Percentiles rank a stretch among this genome's conserved stretches.
Conservation (phyloP, 2,113 vertebrate genomes). For the Nycticorax nycticorax region DNA sequence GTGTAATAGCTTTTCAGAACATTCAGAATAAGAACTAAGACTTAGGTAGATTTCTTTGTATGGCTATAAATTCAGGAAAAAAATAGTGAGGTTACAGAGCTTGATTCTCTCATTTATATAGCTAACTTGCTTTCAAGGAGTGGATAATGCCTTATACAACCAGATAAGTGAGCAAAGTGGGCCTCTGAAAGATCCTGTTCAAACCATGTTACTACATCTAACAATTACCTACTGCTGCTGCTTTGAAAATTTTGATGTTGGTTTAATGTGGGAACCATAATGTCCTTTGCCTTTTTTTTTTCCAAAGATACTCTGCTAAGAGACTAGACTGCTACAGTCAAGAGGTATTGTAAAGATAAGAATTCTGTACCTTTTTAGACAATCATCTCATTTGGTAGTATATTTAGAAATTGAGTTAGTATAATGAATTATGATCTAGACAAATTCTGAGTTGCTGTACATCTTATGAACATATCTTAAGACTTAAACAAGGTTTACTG, state of each 20-base stretch:
- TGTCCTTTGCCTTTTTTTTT: not conserved
- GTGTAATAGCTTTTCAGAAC: not conserved
- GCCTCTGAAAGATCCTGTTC: not conserved
- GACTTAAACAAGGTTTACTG: not conserved
- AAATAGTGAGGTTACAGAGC: not conserved
- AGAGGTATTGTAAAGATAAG: not conserved
- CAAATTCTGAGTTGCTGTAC: not conserved
- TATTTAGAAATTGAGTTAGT: not conserved
- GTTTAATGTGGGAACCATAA: not conserved
- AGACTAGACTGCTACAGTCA: not conserved
- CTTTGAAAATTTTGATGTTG: not conserved
- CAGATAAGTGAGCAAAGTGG: not conserved
- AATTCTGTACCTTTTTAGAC: not conserved
- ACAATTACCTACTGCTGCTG: not conserved
- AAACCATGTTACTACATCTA: not conserved
- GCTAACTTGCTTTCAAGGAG: not conserved
- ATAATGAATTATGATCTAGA: not conserved
- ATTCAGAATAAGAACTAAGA: not conserved
- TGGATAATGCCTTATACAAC: not conserved
- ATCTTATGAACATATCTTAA: not conserved
- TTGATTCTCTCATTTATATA: not conserved
- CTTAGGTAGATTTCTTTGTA: not conserved
- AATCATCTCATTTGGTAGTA: not conserved
- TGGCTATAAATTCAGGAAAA: not conserved
- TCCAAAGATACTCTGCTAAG: not conserved